Percentiles rank a stretch among this genome's conserved stretches.
Conservation (phyloP, 2,113 vertebrate genomes). For the Hucho hucho region DNA sequence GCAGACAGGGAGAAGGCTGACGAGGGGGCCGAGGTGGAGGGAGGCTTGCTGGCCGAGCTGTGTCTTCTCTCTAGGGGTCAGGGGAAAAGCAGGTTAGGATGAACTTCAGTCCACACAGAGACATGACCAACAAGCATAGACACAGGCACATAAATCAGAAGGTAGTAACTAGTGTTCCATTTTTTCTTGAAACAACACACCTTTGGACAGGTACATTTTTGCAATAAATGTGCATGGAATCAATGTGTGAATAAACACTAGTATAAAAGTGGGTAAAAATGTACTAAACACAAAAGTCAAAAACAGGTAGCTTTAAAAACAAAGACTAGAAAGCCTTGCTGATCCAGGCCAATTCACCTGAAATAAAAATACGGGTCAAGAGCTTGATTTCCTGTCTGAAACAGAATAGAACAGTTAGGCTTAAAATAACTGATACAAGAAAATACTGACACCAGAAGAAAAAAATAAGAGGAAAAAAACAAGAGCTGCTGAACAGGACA, state of each 20-base stretch:
- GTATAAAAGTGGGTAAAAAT: conserved; percentile 1
- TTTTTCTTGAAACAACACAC: too few species aligned
- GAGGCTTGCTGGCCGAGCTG: conserved; percentile 85
- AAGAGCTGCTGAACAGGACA: conserved; percentile 37
- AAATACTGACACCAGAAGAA: conserved; percentile 37
- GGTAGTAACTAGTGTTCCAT: too few species aligned
- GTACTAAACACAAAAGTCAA: conserved; percentile 11
- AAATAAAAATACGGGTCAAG: conserved; percentile 62
- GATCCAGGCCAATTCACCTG: conserved; percentile 49
- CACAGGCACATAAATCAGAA: neutral
- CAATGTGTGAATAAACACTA: neutral
- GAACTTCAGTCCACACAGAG: neutral
- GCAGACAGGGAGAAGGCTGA: conserved; percentile 81
- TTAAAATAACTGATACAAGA: conserved; percentile 46
- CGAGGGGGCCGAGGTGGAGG: conserved; percentile 75
- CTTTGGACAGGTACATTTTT: too few species aligned
- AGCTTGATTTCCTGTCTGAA: conserved; percentile 52
- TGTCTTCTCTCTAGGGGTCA: conserved; percentile 91
- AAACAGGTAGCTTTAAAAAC: conserved; percentile 31
- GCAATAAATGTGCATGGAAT: too few species aligned
- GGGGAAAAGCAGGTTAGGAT: neutral
- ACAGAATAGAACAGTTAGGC: conserved; percentile 43
- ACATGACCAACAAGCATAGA: neutral
- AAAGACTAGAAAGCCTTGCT: conserved; percentile 46
- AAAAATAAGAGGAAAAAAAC: conserved; percentile 15